Evolutionary conservation across 1,140 invertebrate species (phyloP), one percentile per base, ranked within the genome.

Genomic region (Latrodectus geometricus): DNA sequence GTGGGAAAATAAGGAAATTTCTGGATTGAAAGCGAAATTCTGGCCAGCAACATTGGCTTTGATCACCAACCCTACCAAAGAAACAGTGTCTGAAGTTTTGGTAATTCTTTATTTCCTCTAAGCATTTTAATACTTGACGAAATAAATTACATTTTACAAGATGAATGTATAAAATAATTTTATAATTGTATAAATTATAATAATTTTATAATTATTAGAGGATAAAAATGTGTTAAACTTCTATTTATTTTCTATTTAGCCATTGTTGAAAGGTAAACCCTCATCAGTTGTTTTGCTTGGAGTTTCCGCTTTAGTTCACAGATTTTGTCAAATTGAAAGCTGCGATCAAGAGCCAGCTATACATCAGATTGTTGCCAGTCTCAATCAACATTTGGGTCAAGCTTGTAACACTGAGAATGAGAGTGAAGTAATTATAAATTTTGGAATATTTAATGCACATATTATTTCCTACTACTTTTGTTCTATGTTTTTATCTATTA

Each of bases 61-160:
- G 77, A 93, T 96, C 2, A 92, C 93, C 86, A 94, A 96, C 88
- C 95, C 96, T 0, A 94, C 94, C 73, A 92, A 94, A 70, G 94
- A 94, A 0, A 94, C 96, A 20, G 90, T 97, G 0, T 93, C 92
- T 17, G 92, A 94, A 49, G 93, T 95, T 49, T 91, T 93, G 83
- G 93, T 94, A 91, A n/a, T 14, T 21, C 21, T 20, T n/a, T 21
- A 23, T 69, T 7, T 69, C 20, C 68, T 69, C 21, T n/a, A 69
- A 21, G 7, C 66, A 69, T n/a, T 20, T 69, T 65, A 65, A 65
- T 3, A 65, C n/a, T 65, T 65, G 56, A 15, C n/a, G 12, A 15
- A 15, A n/a, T 3, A 12, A 65, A 65, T 65, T 15, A 65, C 56
- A 15, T 15, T 12, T 2, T 65, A n/a, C 5, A 35, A 35, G 35